Evolutionary conservation across 1,140 invertebrate genomes (phyloP).

Genomic region (Drosophila eugracilis): DNA sequence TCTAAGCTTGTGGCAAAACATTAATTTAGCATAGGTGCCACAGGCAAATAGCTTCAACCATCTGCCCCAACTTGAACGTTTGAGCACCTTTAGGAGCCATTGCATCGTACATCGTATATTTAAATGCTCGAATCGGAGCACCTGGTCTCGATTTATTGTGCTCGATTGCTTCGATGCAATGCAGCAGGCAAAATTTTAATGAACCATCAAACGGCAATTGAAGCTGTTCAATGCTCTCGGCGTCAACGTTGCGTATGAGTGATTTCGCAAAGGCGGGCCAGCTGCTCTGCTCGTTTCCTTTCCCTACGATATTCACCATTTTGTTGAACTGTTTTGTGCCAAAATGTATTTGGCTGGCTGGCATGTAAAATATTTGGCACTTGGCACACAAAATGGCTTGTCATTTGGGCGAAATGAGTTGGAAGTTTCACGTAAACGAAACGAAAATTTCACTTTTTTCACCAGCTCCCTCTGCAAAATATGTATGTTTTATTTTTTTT

Average conservation of each 20-base stretch:
- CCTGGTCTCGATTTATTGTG: conserved; percentile 61
- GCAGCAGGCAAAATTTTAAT: conserved; percentile 66
- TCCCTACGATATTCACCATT: background rate
- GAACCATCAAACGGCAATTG: conserved; percentile 76
- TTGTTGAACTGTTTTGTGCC: conserved; percentile 11
- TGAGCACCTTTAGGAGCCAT: conserved; percentile 1
- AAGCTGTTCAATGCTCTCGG: conserved; percentile 39
- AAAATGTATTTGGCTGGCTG: conserved; percentile 49
- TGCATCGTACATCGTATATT: conserved; percentile 59
- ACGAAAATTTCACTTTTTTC: conserved; percentile 29
- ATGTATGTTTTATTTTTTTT: conserved; percentile 14
- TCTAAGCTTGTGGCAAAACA: conserved; percentile 47
- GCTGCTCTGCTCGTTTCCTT: conserved; percentile 9
- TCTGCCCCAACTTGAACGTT: background rate
- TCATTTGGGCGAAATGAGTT: conserved; percentile 60
- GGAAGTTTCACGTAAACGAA: conserved; percentile 46
- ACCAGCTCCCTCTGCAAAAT: conserved; percentile 25
- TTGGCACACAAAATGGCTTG: conserved; percentile 58
- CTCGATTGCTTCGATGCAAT: conserved; percentile 40
- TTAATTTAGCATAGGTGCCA: conserved; percentile 41
- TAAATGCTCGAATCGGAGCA: conserved; percentile 29
- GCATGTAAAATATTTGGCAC: conserved; percentile 74
- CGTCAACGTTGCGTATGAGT: conserved; percentile 72
- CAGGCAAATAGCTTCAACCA: background rate
- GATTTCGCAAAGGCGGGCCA: conserved; percentile 49